phyloP scores from a whole-genome alignment of 2,888 invertebrate genomes.

The Athetis lepigone region DNA sequence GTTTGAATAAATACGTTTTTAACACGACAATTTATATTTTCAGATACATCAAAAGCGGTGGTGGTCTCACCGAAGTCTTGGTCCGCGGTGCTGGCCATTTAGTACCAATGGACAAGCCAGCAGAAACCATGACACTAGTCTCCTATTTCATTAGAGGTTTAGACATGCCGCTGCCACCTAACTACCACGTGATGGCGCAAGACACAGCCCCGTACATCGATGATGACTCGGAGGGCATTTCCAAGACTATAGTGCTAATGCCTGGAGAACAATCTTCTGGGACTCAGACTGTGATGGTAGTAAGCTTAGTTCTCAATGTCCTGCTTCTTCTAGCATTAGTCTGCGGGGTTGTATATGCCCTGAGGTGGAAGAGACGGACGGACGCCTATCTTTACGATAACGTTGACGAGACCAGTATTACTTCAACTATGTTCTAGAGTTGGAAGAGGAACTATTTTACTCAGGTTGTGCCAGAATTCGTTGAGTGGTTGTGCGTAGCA shows the following conservation, averaged over 20 bases:
- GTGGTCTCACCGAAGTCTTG: conserved; percentile 89
- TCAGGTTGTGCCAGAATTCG: conserved; percentile 36
- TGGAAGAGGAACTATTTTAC: conserved; percentile 6
- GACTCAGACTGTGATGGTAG: conserved; percentile 66
- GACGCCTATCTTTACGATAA: conserved; percentile 72
- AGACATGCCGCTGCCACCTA: conserved; percentile 66
- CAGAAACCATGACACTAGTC: conserved; percentile 76
- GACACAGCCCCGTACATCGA: conserved; percentile 60
- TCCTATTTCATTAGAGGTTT: conserved; percentile 73
- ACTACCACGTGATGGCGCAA: conserved; percentile 59
- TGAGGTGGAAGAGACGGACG: conserved; percentile 72
- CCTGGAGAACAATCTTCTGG: conserved; percentile 47
- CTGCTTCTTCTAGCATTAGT: conserved; percentile 69
- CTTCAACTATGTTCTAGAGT: conserved; percentile 61
- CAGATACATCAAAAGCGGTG: conserved; percentile 90
- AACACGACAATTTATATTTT: conserved; percentile 29
- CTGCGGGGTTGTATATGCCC: conserved; percentile 66
- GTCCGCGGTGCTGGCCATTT: conserved; percentile 92
- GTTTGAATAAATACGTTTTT: no score
- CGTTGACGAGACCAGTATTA: conserved; percentile 70
- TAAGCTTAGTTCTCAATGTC: conserved; percentile 77
- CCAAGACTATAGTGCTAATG: conserved; percentile 47
- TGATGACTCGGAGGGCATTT: conserved; percentile 57
- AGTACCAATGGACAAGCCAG: conserved; percentile 91
- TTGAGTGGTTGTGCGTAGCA: conserved; percentile 13